Conservation (phyloP, 2,113 vertebrate species). For the Paramormyrops kingsleyae region DNA sequence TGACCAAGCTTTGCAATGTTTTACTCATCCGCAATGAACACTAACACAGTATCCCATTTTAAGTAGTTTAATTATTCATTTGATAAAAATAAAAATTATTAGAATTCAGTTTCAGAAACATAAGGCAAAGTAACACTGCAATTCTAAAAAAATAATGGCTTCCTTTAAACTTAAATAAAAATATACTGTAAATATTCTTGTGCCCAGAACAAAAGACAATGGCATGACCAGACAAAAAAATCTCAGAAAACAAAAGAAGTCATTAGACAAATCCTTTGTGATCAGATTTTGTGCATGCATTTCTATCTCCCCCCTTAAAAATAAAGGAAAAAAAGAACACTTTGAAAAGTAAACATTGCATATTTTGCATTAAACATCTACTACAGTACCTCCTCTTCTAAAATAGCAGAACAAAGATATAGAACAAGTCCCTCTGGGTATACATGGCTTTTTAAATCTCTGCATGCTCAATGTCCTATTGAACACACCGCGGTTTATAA, state of each 20-base stretch:
- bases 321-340: neutral
- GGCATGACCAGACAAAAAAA: neutral
- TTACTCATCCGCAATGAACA: neutral
- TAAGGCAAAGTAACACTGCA: neutral
- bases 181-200: neutral
- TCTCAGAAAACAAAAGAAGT: neutral
- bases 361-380: neutral
- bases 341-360: neutral
- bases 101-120: neutral
- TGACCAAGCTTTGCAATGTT: neutral
- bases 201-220: neutral
- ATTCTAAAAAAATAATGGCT: neutral
- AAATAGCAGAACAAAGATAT: neutral
- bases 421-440: neutral
- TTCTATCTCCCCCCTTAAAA: neutral
- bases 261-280: neutral
- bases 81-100: neutral
- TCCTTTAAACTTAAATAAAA: constrained; percentile 3
- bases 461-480: neutral
- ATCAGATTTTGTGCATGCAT: neutral
- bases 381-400: neutral
- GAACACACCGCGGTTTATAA: neutral
- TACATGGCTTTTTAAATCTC: neutral
- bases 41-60: neutral
- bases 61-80: neutral